Evolutionary conservation across 2,888 invertebrate species (phyloP).

Genomic region (Cecidostiba fungosa): DNA sequence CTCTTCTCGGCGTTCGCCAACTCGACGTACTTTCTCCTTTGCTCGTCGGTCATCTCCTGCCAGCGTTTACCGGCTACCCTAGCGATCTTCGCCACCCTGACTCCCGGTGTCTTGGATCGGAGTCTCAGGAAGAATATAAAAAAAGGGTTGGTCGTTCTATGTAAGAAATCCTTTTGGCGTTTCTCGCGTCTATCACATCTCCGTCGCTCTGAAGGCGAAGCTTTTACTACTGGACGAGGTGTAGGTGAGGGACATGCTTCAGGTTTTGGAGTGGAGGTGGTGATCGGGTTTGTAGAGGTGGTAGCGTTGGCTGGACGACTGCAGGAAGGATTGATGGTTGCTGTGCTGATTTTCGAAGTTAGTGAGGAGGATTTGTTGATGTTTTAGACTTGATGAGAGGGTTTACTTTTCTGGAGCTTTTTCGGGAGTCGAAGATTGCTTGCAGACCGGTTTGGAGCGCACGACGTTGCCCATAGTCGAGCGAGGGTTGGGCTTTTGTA

Average conservation of each 20-base stretch:
- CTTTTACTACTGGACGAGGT: background rate
- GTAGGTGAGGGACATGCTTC: background rate
- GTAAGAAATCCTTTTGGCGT: slow-evolving; percentile 43
- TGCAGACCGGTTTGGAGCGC: background rate
- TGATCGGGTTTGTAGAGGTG: background rate
- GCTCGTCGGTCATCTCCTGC: slow-evolving; percentile 71
- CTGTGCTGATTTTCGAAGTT: background rate
- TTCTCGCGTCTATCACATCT: background rate
- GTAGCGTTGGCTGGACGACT: background rate
- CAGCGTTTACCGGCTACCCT: slow-evolving; percentile 75
- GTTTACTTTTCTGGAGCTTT: background rate
- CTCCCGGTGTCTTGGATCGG: slow-evolving; percentile 71
- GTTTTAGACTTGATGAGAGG: background rate
- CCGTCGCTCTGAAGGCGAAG: background rate
- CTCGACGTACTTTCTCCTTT: slow-evolving; percentile 75
- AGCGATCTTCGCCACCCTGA: slow-evolving; percentile 73
- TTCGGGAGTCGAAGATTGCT: background rate
- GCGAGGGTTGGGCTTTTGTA: background rate
- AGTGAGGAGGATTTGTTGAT: background rate
- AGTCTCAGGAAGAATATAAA: slow-evolving; percentile 74
- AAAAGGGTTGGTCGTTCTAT: slow-evolving; percentile 74
- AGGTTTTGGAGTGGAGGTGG: background rate
- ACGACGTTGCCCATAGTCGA: slow-evolving; percentile 3
- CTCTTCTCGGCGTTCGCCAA: slow-evolving; percentile 75
- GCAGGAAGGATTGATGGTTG: background rate